phyloP scores from a whole-genome alignment of 2,888 invertebrate species.

The Dryadula phaetusa region DNA sequence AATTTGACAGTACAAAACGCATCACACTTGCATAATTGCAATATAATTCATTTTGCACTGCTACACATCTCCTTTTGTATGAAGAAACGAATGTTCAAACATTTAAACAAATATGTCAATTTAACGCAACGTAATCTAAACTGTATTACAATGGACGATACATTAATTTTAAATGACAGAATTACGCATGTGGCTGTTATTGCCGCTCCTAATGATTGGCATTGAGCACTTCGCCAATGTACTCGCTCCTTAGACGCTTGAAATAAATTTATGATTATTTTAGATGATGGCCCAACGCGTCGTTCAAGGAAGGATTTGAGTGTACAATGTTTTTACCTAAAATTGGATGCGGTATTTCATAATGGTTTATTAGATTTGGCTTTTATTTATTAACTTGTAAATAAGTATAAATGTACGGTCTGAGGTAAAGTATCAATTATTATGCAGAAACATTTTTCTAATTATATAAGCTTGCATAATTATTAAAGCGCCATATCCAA shows the following conservation, averaged over 20 bases:
- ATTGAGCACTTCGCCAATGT: constrained; percentile 53
- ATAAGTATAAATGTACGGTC: not conserved
- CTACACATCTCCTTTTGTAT: constrained; percentile 36
- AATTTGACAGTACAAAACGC: not conserved
- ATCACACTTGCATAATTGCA: constrained; percentile 29
- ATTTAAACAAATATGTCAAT: constrained; percentile 32
- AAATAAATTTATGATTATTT: constrained; percentile 77
- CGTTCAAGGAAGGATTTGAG: constrained; percentile 58
- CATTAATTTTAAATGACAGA: constrained; percentile 30
- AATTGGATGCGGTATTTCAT: constrained; percentile 26
- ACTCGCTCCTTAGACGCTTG: constrained; percentile 56
- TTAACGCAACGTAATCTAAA: constrained; percentile 8
- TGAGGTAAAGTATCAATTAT: no score
- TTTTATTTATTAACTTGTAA: not conserved
- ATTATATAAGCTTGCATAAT: not conserved
- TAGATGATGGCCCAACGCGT: constrained; percentile 68
- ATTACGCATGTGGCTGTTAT: constrained; percentile 41
- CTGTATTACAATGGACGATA: constrained; percentile 21
- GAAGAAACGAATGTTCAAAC: constrained; percentile 35
- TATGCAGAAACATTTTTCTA: not conserved
- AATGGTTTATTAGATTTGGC: not conserved
- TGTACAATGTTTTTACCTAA: constrained; percentile 15
- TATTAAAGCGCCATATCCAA: constrained; percentile 32
- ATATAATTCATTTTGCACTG: constrained; percentile 22
- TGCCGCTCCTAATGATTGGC: constrained; percentile 53